Evolutionary conservation across 1,140 invertebrate genomes (phyloP), one percentile per base, ranked within the genome.

Genomic region (Heliconius hermathena): DNA sequence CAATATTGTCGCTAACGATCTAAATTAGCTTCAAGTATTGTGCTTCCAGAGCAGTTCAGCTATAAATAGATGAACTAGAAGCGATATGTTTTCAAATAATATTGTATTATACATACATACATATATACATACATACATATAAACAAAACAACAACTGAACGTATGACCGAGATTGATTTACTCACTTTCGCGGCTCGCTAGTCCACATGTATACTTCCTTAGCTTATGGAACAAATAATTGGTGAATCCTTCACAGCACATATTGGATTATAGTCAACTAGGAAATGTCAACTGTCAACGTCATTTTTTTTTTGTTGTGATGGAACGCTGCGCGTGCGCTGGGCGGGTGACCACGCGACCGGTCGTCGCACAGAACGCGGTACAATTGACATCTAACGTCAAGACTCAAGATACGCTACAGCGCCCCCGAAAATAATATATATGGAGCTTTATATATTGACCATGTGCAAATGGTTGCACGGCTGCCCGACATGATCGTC

Each of bases 171-270:
- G 49, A 73, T 49, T 20, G 57, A 13, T 52, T 46, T 89, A 94
- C 93, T 94, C 85, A 94, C 93, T 93, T 90, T 92, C 90, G 81
- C 89, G 87, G 85, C 91, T 91, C 81, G 88, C 87, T 33, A 92
- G 84, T 87, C 91, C 93, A 88, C 91, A 94, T 91, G 91, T 94
- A 86, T 94, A 94, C 83, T 92, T 93, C 83, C 91, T 87, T 75
- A 94, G 87, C 86, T 91, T 93, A 85, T 91, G 88, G 82, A 93
- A 93, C 79, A 93, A 84, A 83, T 93, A 92, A 84, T 90, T 90
- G 76, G 88, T 91, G 83, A 91, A 91, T 83, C 89, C 88, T 54
- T 90, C 88, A 91, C 91, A 93, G 85, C 91, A 93, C 93, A 93
- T 94, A 80, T 83, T 88, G 88, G 88, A 82, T 46, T 46, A 46